Base-by-base conservation (phyloP, 2,888 invertebrate species). In the Empis stercorea region DNA sequence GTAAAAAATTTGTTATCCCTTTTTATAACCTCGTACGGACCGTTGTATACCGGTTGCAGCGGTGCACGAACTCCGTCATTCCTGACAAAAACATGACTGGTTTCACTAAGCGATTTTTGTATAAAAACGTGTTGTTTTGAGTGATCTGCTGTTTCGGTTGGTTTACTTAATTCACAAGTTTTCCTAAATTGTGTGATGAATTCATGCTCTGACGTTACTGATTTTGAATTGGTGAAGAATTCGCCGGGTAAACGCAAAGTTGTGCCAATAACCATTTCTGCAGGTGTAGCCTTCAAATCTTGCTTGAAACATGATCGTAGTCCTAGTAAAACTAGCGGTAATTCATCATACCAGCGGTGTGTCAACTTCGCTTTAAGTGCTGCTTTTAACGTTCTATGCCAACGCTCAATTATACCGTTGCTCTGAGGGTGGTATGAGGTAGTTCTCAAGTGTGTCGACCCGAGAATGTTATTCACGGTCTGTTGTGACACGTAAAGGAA, bases 341-440 rank as follows among this genome's bases (percentile, higher is more conserved):
- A 54, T 5, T 47, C 45, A 10, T 54, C 52, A 3, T 51, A 40
- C 62, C 64, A 65, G 17, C 51, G 43, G 10, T 50, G 44, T 2
- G 44, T 46, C 2, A 50, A 44, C 20, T 57, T 55, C 34, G 55
- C 54, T 43, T 34, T 57, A 11, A 64, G 47, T 0, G 69, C 60
- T 1, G 64, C 57, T 54, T 65, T 70, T 43, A 69, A 48, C 11
- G 58, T 56, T 2, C 70, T 52, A 49, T 71, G 68, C 44, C 62
- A 58, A 6, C 66, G 50, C 48, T 70, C 65, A 3, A 70, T 56
- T 46, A 65, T 55, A 1, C 66, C 66, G 43, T 69, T 68, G 0
- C 61, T 54, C 36, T 57, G 53, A n/a, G 68, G 63, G 49, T 67
- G 63, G 50, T 64, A 64, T 4, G 61, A 52, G 0, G 62, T 60